These are phyloP conservation scores for Kryphioiulus occultus DNA, from an alignment of 2,888 invertebrate species.

Conservation along the genomic window DNA sequence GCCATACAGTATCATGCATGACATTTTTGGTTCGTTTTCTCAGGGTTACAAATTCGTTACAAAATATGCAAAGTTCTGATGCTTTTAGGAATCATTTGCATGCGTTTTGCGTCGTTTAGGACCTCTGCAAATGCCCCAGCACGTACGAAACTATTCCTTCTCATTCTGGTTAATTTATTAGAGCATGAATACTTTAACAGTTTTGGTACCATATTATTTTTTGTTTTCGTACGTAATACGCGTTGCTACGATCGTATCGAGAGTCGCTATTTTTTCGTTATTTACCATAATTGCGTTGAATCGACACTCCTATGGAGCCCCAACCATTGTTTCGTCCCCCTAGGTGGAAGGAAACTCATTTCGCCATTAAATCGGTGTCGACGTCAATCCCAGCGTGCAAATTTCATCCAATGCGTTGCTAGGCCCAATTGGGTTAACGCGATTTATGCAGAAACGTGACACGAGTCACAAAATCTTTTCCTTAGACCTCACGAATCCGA, in stretches of 20 bases:
- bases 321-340: not conserved
- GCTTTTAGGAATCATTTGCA: no score
- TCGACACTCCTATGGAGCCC: not conserved
- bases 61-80: no score
- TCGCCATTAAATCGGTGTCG: not conserved
- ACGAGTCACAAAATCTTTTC: not conserved
- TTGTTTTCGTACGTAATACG: not conserved
- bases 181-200: not conserved
- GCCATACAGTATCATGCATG: no score
- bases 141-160: no score
- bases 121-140: no score
- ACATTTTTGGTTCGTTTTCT: no score
- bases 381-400: not conserved
- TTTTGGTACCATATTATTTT: not conserved
- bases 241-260: not conserved
- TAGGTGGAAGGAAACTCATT: not conserved
- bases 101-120: no score
- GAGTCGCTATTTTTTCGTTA: not conserved
- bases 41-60: no score
- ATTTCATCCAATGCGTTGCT: not conserved
- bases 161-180: not conserved
- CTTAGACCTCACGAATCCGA: not conserved
- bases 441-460: constrained; percentile 38
- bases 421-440: constrained; percentile 18
- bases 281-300: not conserved